Evolutionary conservation across 2,113 vertebrate species (phyloP), one percentile per base, ranked within the genome.

Genomic region (Vanacampus margaritifer): DNA sequence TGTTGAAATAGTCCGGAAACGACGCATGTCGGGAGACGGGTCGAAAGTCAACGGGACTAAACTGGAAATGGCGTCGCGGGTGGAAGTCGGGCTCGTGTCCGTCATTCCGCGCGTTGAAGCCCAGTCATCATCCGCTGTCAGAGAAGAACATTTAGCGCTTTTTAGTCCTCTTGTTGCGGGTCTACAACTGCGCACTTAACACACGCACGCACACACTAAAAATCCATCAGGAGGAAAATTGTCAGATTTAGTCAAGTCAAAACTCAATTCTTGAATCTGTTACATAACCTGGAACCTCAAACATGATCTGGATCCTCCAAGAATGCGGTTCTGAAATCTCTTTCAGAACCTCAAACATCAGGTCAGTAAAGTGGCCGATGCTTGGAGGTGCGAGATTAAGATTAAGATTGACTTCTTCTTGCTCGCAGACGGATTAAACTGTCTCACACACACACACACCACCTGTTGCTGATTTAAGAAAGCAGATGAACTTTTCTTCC

Each of bases 91-190:
- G 57, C 59, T 60, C 65, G 28, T 62, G 59, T 76, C 62, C 76
- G 71, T 80, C 32, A 72, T 71, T 80, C 79, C 84, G 79, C 79
- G 71, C 78, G 84, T 74, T 85, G 82, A 69, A 68, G 79, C 53
- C 68, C 79, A 68, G 32, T 51, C 83, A 81, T 57, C 84, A 69
- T 71, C 81, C 72, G 56, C 87, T 87, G 86, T 84, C 79, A 86
- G 86, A 84, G 82, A 87, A 86, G 79, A 85, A 89, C 71, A 86
- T 78, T 81, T 77, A 71, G 0, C 69, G 59, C 71, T 66, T 62
- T 83, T 81, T 79, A 81, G 76, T 84, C 39, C 74, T 66, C 74
- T 66, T 65, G 37, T 12, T 23, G 36, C 43, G 75, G n/a, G 72
- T 46, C 72, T 69, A 39, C 65, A 71, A 70, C 13, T 75, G 73